Conservation (phyloP, 2,888 invertebrate species). For the Drosophila mayaguana region DNA sequence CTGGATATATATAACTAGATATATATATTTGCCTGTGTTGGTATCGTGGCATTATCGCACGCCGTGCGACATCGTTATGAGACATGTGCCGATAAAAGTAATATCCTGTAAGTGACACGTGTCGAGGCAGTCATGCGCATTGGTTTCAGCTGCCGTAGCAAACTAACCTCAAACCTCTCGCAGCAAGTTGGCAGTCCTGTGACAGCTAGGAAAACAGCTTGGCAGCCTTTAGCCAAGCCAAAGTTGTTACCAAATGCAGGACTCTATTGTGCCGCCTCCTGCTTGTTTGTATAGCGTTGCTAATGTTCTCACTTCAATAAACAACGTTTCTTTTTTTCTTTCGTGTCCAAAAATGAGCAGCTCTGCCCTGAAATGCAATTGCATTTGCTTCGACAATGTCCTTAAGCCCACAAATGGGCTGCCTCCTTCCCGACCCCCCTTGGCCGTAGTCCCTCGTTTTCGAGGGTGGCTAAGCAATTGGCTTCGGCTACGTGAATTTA, state of each 20-base stretch:
- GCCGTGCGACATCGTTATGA: slow-evolving; percentile 53
- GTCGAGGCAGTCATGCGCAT: slow-evolving; percentile 61
- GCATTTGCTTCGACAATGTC: slow-evolving; percentile 50
- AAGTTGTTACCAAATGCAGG: slow-evolving; percentile 39
- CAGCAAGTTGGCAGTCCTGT: slow-evolving; percentile 28
- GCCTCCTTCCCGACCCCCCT: not conserved
- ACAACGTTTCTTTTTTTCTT: slow-evolving; percentile 23
- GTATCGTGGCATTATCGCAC: slow-evolving; percentile 43
- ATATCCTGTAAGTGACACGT: slow-evolving; percentile 74
- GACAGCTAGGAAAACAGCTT: slow-evolving; percentile 1
- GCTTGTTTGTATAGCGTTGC: slow-evolving; percentile 47
- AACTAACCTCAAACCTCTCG: slow-evolving; percentile 18
- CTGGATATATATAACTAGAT: not conserved
- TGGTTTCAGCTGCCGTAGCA: slow-evolving; percentile 9
- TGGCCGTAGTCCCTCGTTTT: not conserved
- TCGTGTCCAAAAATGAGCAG: slow-evolving; percentile 40
- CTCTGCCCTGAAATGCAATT: slow-evolving; percentile 46
- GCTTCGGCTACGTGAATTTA: slow-evolving; percentile 67
- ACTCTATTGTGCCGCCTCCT: not conserved
- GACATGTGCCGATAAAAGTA: slow-evolving; percentile 74
- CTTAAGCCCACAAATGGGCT: slow-evolving; percentile 28
- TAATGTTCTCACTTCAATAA: slow-evolving; percentile 69
- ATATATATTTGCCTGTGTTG: not conserved
- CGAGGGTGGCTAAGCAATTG: slow-evolving; percentile 60
- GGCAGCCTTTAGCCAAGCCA: slow-evolving; percentile 1